These are phyloP conservation scores for Rhea americana DNA, from an alignment of 2,113 vertebrate species.

Conservation along the genomic window DNA sequence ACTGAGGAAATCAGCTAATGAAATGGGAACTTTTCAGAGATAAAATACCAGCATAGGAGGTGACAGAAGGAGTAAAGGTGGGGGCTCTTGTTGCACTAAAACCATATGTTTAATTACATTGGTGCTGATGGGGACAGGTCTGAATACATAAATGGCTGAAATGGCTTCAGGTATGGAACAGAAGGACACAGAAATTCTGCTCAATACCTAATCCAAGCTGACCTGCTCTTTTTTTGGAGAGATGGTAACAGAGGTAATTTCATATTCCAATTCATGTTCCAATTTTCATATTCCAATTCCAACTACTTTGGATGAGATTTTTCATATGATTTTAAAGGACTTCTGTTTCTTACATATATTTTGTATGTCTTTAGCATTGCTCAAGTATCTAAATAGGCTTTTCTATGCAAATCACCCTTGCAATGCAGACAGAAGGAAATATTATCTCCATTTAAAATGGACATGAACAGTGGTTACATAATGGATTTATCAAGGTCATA, in stretches of 20 bases:
- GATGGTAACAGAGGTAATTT: background rate
- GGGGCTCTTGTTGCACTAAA: accelerated
- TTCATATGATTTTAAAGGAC: background rate
- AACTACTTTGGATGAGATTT: background rate
- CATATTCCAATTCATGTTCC: background rate
- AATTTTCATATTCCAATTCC: background rate
- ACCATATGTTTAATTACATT: background rate
- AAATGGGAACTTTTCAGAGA: background rate
- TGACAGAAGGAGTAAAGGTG: background rate
- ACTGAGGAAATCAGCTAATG: background rate
- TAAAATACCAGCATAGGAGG: background rate
- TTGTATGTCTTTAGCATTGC: background rate
- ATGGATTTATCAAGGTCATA: background rate
- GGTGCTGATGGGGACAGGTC: background rate
- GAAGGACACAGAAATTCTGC: background rate
- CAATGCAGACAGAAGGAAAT: background rate
- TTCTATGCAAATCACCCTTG: background rate
- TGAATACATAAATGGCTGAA: background rate
- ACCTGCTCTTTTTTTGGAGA: background rate
- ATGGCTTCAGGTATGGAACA: background rate
- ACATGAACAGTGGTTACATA: background rate
- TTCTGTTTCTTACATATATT: background rate
- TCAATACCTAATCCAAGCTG: background rate
- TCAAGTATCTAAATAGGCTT: background rate
- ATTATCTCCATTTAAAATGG: background rate